phyloP scores from a whole-genome alignment of 1,140 invertebrate genomes.

The Drosophila arawakana region DNA sequence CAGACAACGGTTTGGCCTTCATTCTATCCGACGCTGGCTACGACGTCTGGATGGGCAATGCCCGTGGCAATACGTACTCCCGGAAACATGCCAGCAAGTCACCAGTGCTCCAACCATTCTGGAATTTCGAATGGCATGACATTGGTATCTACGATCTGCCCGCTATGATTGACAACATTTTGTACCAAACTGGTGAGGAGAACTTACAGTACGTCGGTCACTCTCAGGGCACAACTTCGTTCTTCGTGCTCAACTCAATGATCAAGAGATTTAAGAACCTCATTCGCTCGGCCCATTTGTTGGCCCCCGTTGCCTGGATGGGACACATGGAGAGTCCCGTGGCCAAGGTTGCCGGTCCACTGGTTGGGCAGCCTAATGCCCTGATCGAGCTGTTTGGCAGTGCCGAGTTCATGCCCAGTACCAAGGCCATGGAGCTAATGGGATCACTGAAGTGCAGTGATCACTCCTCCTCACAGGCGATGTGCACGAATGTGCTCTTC shows the following conservation, averaged over 20 bases:
- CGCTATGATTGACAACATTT: constrained; percentile 89
- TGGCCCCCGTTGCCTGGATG: constrained; percentile 86
- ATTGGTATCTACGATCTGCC: constrained; percentile 91
- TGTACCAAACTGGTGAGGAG: constrained; percentile 85
- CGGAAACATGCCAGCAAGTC: constrained; percentile 86
- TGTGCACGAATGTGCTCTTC: constrained; percentile 87
- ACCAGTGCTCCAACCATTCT: constrained; percentile 85
- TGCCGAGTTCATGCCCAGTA: constrained; percentile 86
- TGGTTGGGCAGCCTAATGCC: constrained; percentile 74
- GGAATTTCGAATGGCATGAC: constrained; percentile 88
- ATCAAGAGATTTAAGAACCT: constrained; percentile 86
- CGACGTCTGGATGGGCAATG: constrained; percentile 92
- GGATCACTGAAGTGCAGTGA: constrained; percentile 84
- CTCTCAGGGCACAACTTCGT: constrained; percentile 86
- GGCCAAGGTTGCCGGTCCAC: constrained; percentile 62
- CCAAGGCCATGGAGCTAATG: constrained; percentile 84
- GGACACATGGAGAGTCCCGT: constrained; percentile 82
- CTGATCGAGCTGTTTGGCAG: constrained; percentile 85
- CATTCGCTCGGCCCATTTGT: constrained; percentile 85
- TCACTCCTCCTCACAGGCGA: constrained; percentile 73
- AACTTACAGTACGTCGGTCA: constrained; percentile 88
- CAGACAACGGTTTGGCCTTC: constrained; percentile 86
- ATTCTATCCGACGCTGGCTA: constrained; percentile 87
- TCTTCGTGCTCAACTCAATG: constrained; percentile 86
- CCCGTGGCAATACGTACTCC: constrained; percentile 90